These are phyloP conservation scores for Drosophila ogumai DNA, from an alignment of 1,140 invertebrate genomes.

Conservation along the genomic window DNA sequence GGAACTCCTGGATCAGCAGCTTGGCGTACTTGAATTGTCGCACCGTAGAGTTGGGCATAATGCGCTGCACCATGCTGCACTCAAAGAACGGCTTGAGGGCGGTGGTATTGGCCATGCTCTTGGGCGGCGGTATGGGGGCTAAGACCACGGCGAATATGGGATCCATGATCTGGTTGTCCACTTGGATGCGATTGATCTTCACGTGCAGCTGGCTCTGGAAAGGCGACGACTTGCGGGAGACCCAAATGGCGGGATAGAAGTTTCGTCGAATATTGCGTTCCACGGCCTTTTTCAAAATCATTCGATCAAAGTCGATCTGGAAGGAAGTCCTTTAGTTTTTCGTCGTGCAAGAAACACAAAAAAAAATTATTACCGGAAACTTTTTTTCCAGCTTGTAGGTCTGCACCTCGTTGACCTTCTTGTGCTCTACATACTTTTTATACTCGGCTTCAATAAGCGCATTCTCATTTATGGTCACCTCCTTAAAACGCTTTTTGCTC, in stretches of 20 bases:
- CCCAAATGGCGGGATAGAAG: slow-evolving; percentile 95
- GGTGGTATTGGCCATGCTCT: slow-evolving; percentile 93
- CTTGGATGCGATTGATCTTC: slow-evolving; percentile 92
- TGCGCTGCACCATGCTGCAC: slow-evolving; percentile 94
- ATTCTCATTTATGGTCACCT: slow-evolving; percentile 89
- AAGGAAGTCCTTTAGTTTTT: background rate
- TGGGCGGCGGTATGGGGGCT: slow-evolving; percentile 96
- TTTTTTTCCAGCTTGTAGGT: slow-evolving; percentile 72
- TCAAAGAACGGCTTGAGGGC: slow-evolving; percentile 97
- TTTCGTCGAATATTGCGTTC: slow-evolving; percentile 89
- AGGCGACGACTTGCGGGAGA: slow-evolving; percentile 92
- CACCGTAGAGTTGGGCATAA: slow-evolving; percentile 94
- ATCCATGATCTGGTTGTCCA: slow-evolving; percentile 96
- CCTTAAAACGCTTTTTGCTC: slow-evolving; percentile 89
- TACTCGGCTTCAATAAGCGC: slow-evolving; percentile 92
- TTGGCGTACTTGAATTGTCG: slow-evolving; percentile 98
- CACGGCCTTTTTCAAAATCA: slow-evolving; percentile 88
- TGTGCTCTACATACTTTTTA: slow-evolving; percentile 90
- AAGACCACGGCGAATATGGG: slow-evolving; percentile 97
- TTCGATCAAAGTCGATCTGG: slow-evolving; percentile 90
- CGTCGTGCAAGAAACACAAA: no score
- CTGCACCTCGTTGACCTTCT: slow-evolving; percentile 86
- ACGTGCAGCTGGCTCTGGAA: slow-evolving; percentile 95
- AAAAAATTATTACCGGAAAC: slow-evolving; percentile 45
- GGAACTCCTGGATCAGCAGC: slow-evolving; percentile 98